Conservation (phyloP, 2,888 invertebrate species). For the Diarsia mendica region DNA sequence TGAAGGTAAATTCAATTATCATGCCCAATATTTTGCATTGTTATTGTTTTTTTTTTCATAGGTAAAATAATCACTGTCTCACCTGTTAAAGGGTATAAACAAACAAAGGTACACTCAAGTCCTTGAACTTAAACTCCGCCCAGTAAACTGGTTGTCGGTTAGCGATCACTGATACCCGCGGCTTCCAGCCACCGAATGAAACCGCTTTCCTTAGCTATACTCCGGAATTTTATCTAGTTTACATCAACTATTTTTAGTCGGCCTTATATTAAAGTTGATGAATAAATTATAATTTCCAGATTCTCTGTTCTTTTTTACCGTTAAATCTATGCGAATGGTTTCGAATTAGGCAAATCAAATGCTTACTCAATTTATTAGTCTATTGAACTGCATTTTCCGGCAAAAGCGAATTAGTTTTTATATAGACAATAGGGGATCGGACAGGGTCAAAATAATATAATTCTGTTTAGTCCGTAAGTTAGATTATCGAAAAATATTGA, state of each 20-base stretch:
- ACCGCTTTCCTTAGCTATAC: conserved; percentile 74
- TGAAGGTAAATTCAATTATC: background rate
- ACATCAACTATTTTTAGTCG: conserved; percentile 81
- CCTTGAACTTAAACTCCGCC: conserved; percentile 84
- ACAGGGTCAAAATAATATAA: too few relatives aligned
- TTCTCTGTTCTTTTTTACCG: conserved; percentile 25
- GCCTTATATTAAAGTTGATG: conserved; percentile 76
- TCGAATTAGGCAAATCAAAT: conserved; percentile 15
- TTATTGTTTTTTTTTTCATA: background rate
- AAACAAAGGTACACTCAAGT: conserved; percentile 68
- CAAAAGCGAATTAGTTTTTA: conserved; percentile 32
- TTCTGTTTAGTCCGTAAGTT: too few relatives aligned
- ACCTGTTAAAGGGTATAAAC: conserved; percentile 73
- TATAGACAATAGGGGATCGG: too few relatives aligned
- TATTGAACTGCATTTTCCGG: conserved; percentile 66
- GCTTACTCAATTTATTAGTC: conserved; percentile 38
- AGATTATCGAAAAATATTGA: too few relatives aligned
- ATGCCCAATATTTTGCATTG: background rate
- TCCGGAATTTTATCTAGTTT: conserved; percentile 84
- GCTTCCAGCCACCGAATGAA: conserved; percentile 71
- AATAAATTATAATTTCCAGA: conserved; percentile 68
- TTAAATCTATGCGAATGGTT: conserved; percentile 34
- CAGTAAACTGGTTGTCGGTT: conserved; percentile 68
- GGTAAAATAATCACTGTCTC: conserved; percentile 53
- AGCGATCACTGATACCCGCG: conserved; percentile 73